Evolutionary conservation across 2,113 vertebrate species (phyloP).

Genomic region (Plecotus auritus): DNA sequence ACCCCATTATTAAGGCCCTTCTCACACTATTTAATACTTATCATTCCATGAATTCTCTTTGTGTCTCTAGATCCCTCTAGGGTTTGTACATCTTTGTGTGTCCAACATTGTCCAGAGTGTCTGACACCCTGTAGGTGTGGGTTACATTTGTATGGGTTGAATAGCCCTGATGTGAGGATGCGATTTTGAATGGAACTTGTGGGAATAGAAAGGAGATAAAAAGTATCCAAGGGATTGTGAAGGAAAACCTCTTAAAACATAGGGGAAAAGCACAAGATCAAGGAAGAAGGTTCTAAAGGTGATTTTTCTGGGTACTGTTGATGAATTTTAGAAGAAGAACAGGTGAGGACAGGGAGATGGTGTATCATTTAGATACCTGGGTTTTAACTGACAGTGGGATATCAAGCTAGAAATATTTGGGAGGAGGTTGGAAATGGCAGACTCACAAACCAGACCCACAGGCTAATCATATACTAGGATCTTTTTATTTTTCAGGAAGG

Average conservation of each 20-base stretch:
- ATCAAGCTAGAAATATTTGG: not conserved
- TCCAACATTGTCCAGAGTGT: not conserved
- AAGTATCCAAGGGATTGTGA: not conserved
- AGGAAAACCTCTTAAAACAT: not conserved
- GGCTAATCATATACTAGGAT: not conserved
- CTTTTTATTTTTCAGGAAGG: conserved; percentile 44
- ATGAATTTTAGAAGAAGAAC: not conserved
- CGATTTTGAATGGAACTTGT: not conserved
- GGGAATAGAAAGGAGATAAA: not conserved
- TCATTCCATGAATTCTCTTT: not conserved
- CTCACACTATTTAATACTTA: not conserved
- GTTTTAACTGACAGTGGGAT: not conserved
- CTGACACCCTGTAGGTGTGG: not conserved
- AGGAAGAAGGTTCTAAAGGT: not conserved
- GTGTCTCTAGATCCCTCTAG: not conserved
- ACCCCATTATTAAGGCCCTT: not conserved
- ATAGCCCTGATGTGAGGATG: not conserved
- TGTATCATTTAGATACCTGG: not conserved
- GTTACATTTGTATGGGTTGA: not conserved
- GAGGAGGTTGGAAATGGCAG: not conserved
- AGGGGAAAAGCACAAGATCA: not conserved
- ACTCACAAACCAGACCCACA: not conserved
- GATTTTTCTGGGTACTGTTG: not conserved
- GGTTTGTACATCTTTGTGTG: not conserved
- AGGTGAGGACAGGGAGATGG: not conserved